Conservation (phyloP, 2,113 vertebrate species). For the Onychorhynchus coronatus region DNA sequence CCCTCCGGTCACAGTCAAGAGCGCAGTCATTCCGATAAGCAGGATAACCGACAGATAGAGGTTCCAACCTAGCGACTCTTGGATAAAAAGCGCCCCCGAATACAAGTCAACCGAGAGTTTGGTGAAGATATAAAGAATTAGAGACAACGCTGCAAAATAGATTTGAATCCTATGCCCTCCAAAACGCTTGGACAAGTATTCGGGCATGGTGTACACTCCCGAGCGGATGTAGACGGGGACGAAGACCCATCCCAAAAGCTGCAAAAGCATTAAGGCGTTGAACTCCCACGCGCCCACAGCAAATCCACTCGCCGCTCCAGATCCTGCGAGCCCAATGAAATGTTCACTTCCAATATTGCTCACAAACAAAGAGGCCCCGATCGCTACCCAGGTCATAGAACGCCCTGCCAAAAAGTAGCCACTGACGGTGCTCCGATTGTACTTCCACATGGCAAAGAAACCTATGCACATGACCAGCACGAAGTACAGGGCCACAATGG, state of each 20-base stretch:
- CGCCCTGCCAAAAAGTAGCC: constrained; percentile 98
- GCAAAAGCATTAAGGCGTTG: constrained; percentile 95
- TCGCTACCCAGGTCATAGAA: constrained; percentile 93
- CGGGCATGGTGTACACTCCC: constrained; percentile 97
- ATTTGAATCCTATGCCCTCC: constrained; percentile 94
- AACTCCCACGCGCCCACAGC: constrained; percentile 98
- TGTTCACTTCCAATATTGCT: constrained; percentile 99
- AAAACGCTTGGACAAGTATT: constrained; percentile 94
- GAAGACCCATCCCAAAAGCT: constrained; percentile 98
- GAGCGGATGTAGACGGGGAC: constrained; percentile 96
- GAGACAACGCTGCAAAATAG: constrained; percentile 91
- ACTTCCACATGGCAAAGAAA: constrained; percentile 96
- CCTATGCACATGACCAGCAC: constrained; percentile 92
- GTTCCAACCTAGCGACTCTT: constrained; percentile 98
- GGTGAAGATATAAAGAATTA: constrained; percentile 96
- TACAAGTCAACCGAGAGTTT: constrained; percentile 98
- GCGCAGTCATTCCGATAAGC: constrained; percentile 92
- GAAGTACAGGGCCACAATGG: constrained; percentile 95
- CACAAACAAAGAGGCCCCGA: constrained; percentile 97
- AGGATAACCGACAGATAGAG: constrained; percentile 92
- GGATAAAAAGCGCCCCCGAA: constrained; percentile 96
- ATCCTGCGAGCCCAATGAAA: constrained; percentile 98
- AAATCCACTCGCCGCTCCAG: constrained; percentile 96
- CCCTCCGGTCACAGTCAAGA: constrained; percentile 94
- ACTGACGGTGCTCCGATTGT: constrained; percentile 93